These are phyloP conservation scores for Nomada flava DNA, from an alignment of 2,888 invertebrate species.

Conservation along the genomic window DNA sequence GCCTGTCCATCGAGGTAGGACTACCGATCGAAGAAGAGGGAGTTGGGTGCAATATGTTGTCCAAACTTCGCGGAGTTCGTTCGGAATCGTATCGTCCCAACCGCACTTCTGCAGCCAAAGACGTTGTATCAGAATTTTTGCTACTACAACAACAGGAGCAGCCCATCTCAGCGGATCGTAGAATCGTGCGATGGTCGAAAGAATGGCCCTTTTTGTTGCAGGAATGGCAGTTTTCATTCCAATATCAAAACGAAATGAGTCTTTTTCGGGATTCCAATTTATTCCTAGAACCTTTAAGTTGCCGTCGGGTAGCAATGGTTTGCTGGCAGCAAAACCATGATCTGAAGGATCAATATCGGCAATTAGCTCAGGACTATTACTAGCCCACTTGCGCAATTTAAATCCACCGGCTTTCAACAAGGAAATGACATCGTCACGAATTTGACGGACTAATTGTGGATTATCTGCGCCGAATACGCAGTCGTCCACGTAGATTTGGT, in stretches of 20 bases:
- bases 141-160: not conserved
- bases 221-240: not conserved
- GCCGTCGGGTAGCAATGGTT: slow-evolving; percentile 6
- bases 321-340: not conserved
- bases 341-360: not conserved
- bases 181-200: slow-evolving; percentile 3
- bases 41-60: not conserved
- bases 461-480: slow-evolving; percentile 1
- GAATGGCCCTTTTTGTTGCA: not conserved
- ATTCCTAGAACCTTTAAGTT: slow-evolving; percentile 1
- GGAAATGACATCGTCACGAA: not conserved
- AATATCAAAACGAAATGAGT: slow-evolving; percentile 4
- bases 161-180: slow-evolving; percentile 8
- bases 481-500: slow-evolving; percentile 6
- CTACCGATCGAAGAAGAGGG: not conserved
- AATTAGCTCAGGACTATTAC: not conserved
- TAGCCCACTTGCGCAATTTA: slow-evolving; percentile 1
- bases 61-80: not conserved
- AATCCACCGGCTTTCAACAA: not conserved
- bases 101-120: slow-evolving; percentile 2
- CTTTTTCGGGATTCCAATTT: not conserved
- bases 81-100: slow-evolving; percentile 2
- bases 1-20: not conserved
- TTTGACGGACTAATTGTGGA: slow-evolving; percentile 7
- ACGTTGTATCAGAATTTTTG: slow-evolving; percentile 2